Base-by-base conservation (phyloP, 23 tunicate genomes). In the Clavelina lepadiformis region DNA sequence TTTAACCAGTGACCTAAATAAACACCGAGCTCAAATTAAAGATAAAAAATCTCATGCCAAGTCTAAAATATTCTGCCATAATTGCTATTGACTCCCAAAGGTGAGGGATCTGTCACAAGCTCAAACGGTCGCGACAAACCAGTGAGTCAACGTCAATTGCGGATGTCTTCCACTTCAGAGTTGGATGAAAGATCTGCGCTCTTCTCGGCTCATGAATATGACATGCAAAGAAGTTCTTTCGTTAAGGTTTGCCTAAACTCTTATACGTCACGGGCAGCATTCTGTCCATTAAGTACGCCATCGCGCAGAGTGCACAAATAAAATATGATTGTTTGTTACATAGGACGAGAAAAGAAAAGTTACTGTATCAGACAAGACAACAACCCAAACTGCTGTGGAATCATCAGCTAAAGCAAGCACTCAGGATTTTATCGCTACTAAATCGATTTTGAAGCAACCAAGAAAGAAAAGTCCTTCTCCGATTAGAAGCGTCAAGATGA, bases 401-500 rank as follows among this genome's bases (percentile, higher is more conserved):
- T 28, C 32, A 24, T 19, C 46, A 7, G 18, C 51, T n/a, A n/a
- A n/a, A n/a, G n/a, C n/a, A n/a, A n/a, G n/a, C n/a, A n/a, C n/a
- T n/a, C n/a, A n/a, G n/a, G n/a, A n/a, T n/a, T n/a, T n/a, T n/a
- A n/a, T n/a, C 22, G 29, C 60, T 33, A 50, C 41, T n/a, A 74
- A 62, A 47, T 46, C 69, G 6, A 74, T 74, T 6, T 62, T 74
- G 80, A 74, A 61, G 27, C 80, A 61, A 3, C 47, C 56, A 5
- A 58, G 84, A 49, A 68, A 68, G 65, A 58, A 64, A 47, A 78
- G 84, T 31, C 84, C 84, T 22, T 81, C 97, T 13, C 83, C 91
- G 22, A 75, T 81, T 32, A 52, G 97, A 71, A 80, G 88, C 38
- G 97, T 89, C 25, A 51, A 83, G 26, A 81, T 89, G 85, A 81